These are phyloP conservation scores for Cinara cedri DNA, from an alignment of 2,888 invertebrate species.

Conservation along the genomic window DNA sequence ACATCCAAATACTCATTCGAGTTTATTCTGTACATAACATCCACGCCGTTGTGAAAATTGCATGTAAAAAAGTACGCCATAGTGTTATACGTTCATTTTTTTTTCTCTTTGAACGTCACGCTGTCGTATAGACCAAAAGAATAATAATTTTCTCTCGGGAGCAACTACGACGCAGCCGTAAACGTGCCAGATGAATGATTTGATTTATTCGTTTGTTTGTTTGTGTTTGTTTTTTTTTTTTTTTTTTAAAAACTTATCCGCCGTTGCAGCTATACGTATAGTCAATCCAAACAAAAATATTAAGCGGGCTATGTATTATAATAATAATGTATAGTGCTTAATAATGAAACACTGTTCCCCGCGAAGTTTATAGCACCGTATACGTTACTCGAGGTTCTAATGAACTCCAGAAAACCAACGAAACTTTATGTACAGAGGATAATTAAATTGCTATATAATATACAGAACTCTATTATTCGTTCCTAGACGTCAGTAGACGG, in stretches of 20 bases:
- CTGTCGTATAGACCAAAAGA: too few relatives aligned
- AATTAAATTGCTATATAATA: slow-evolving; percentile 19
- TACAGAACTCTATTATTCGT: neutral
- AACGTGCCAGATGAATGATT: slow-evolving; percentile 11
- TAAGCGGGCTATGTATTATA: neutral
- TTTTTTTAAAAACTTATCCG: too few relatives aligned
- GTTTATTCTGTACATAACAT: too few relatives aligned
- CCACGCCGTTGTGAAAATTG: too few relatives aligned
- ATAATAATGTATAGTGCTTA: neutral
- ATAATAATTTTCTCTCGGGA: neutral
- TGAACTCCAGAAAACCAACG: slow-evolving; percentile 22
- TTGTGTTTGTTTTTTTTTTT: too few relatives aligned
- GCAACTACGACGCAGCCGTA: neutral
- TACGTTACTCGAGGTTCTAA: neutral
- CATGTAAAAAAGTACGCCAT: too few relatives aligned
- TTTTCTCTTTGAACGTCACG: too few relatives aligned
- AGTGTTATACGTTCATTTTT: too few relatives aligned
- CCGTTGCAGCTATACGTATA: neutral
- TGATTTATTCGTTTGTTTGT: neutral
- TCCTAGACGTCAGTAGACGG: neutral
- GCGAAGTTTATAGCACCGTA: neutral
- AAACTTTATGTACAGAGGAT: neutral
- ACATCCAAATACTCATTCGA: too few relatives aligned
- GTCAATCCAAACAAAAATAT: slow-evolving; percentile 14
- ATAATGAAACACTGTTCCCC: slow-evolving; percentile 7